phyloP scores from a whole-genome alignment of 2,113 vertebrate species.

The Thomomys bottae region DNA sequence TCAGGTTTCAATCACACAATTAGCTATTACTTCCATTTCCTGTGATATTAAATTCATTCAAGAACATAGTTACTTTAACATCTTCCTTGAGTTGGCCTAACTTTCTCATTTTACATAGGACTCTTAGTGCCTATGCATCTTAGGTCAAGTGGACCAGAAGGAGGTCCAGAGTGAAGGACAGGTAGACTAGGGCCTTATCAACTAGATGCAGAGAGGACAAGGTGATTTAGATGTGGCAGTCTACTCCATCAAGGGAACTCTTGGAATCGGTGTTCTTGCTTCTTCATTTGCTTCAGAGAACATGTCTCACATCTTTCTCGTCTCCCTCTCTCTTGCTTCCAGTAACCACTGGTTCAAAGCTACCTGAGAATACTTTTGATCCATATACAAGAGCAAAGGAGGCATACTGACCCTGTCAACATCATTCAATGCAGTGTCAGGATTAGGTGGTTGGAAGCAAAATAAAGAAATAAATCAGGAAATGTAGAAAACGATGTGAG shows the following conservation, averaged over 20 bases:
- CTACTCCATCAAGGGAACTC: neutral
- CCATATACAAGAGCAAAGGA: accelerated
- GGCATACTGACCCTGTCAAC: neutral
- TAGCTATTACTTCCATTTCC: neutral
- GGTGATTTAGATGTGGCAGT: neutral
- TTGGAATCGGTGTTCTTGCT: accelerated
- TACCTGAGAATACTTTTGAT: accelerated
- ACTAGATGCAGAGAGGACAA: neutral
- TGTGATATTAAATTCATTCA: neutral
- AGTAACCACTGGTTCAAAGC: neutral
- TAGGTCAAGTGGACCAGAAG: neutral
- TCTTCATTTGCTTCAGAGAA: no score
- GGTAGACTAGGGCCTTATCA: neutral
- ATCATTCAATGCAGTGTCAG: neutral
- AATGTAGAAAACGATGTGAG: neutral
- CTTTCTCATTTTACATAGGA: neutral
- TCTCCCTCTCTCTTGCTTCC: accelerated
- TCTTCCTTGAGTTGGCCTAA: neutral
- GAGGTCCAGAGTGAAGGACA: neutral
- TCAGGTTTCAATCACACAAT: neutral
- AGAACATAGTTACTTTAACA: neutral
- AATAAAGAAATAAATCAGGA: neutral
- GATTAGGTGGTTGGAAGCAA: neutral
- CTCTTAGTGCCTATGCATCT: neutral
- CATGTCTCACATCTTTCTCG: neutral